Evolutionary conservation across 1,140 invertebrate species (phyloP).

Genomic region (Drosophila micromelanica): DNA sequence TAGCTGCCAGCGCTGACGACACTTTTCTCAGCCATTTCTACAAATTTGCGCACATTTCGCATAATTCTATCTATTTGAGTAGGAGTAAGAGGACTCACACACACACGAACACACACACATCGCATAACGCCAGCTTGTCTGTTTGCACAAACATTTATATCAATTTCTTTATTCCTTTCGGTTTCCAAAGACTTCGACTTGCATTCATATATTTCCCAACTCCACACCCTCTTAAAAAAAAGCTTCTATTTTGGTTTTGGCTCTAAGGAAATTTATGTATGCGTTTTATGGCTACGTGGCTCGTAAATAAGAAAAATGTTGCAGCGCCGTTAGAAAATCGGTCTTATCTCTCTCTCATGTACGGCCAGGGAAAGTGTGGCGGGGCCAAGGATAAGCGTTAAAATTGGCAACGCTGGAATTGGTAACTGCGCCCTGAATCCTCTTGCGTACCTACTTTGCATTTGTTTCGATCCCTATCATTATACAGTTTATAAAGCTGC

Average conservation of each 20-base stretch:
- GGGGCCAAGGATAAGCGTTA: neutral
- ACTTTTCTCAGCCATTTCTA: conserved; percentile 42
- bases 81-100: neutral
- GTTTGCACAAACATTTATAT: conserved; percentile 73
- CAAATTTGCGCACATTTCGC: conserved; percentile 51
- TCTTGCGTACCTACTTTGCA: conserved; percentile 23
- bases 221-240: neutral
- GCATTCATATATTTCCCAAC: conserved; percentile 42
- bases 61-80: conserved; percentile 45
- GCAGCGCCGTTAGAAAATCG: conserved; percentile 64
- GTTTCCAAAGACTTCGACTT: conserved; percentile 43
- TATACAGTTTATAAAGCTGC: conserved; percentile 21
- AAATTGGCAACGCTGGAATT: conserved; percentile 3
- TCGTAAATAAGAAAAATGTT: conserved; percentile 82
- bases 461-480: conserved; percentile 18
- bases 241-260: conserved; percentile 43
- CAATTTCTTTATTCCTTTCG: conserved; percentile 77
- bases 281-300: conserved; percentile 77
- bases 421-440: neutral
- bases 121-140: conserved; percentile 24
- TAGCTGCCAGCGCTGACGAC: conserved; percentile 29
- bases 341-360: conserved; percentile 55
- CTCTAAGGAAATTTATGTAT: conserved; percentile 71
- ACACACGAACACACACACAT: neutral
- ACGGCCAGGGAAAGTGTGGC: neutral